Evolutionary conservation across 2,888 invertebrate genomes (phyloP), one percentile per base, ranked within the genome.

Genomic region (Euzophera pinguis): DNA sequence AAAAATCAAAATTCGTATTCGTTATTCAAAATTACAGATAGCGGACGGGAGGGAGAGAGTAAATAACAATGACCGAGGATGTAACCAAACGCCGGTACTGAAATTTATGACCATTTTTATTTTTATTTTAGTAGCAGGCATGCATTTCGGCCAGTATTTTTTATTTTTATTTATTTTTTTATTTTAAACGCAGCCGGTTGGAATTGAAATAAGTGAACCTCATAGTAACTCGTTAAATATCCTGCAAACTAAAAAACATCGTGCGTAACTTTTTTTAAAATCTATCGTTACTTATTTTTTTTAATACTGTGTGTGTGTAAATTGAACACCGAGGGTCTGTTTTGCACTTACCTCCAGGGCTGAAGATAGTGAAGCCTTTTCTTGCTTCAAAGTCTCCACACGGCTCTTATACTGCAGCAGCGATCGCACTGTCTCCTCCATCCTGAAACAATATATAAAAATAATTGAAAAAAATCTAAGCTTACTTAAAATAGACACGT

Each of bases 381-480:
- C 95, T 76, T 94, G 94, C 82, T 94, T 94, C 84, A 95, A 81
- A 90, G 93, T 93, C 74, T 94, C 94, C 73, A 93, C 93, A 71
- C 93, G 92, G 72, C 92, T 93, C 79, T 94, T 95, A 87, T 94
- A 94, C 69, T 93, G 93, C 77, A 95, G 86, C 91, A 95, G 91
- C 61, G 94, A 92, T 62, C 94, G 92, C 63, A 95, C 93, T 60
- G 94, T 93, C 81, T 95, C 95, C 85, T 95, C 95, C 94, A 95
- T 94, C 81, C 95, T 95, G 92, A 60, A 92, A 89, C 76, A 81
- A 84, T 10, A 38, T 16, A 41, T 50, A 6, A 32, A 32, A 10
- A 8, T 9, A 32, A 32, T 6, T 32, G 1, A 9, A n/a, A n/a
- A n/a, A n/a, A n/a, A n/a, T n/a, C n/a, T n/a, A n/a, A n/a, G n/a